These are phyloP conservation scores for Trochalopteron elliotii DNA, from an alignment of 2,113 vertebrate genomes.

Conservation along the genomic window DNA sequence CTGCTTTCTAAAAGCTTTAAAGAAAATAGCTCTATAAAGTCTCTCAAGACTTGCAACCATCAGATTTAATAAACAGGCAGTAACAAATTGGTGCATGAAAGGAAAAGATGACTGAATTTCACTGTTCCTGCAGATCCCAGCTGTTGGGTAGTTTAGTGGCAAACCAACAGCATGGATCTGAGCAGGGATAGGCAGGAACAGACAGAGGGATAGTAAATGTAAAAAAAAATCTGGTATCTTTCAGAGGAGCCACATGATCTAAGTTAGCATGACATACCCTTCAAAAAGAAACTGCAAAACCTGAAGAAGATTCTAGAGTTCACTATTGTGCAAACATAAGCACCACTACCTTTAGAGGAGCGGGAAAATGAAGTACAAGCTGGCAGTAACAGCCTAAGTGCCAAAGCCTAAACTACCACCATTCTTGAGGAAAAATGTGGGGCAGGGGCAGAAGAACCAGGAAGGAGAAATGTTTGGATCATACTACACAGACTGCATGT, in stretches of 20 bases:
- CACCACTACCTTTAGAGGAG: background rate
- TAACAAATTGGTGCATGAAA: background rate
- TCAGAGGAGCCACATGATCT: background rate
- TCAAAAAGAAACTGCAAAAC: background rate
- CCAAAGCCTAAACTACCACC: background rate
- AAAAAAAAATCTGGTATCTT: background rate
- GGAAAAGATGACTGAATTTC: background rate
- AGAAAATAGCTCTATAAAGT: background rate
- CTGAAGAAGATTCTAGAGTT: background rate
- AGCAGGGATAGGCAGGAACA: background rate
- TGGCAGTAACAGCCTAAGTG: background rate
- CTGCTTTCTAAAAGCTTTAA: background rate
- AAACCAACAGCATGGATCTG: background rate
- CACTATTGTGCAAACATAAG: background rate
- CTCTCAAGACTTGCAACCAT: background rate
- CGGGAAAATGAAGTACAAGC: background rate
- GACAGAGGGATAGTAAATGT: background rate
- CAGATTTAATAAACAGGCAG: background rate
- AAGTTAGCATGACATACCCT: background rate
- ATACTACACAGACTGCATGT: background rate
- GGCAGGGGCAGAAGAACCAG: background rate
- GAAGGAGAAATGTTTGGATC: background rate
- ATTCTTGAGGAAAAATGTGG: background rate
- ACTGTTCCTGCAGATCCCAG: background rate
- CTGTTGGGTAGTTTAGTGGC: background rate